phyloP scores from a whole-genome alignment of 2,113 vertebrate species.

The Phylloscopus trochiloides region DNA sequence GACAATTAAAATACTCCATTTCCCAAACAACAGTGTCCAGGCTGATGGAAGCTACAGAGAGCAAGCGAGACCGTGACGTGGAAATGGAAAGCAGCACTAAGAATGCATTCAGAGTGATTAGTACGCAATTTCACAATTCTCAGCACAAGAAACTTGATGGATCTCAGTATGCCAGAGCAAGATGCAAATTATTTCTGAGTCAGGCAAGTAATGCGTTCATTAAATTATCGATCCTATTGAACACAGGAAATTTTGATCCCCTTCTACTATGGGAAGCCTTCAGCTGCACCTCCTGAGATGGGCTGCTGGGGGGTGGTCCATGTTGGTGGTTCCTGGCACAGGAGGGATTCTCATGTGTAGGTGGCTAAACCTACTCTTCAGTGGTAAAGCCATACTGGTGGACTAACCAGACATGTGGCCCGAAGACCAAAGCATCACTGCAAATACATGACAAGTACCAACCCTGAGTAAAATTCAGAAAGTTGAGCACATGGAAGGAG shows the following conservation, averaged over 20 bases:
- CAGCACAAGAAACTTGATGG: not conserved
- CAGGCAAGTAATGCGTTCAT: not conserved
- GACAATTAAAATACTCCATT: not conserved
- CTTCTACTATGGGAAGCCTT: not conserved
- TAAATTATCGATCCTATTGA: rapidly evolving
- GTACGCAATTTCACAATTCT: not conserved
- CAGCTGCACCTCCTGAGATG: rapidly evolving
- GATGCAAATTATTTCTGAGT: not conserved
- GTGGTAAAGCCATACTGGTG: not conserved
- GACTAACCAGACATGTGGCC: rapidly evolving
- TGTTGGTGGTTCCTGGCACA: not conserved
- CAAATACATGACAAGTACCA: not conserved
- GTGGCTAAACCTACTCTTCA: not conserved
- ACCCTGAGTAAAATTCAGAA: not conserved
- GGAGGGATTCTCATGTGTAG: rapidly evolving
- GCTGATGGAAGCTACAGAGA: not conserved
- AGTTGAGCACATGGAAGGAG: not conserved
- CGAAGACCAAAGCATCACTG: not conserved
- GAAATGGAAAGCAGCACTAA: rapidly evolving
- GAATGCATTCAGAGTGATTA: not conserved
- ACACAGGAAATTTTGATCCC: not conserved
- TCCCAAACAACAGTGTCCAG: rapidly evolving
- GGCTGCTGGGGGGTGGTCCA: rapidly evolving
- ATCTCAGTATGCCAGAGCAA: not conserved
- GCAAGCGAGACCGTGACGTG: rapidly evolving